Percentiles rank a stretch among this genome's conserved stretches.
These are phyloP conservation scores for Papilio polyxenes DNA, from an alignment of 1,140 invertebrate species.

Conservation along the genomic window DNA sequence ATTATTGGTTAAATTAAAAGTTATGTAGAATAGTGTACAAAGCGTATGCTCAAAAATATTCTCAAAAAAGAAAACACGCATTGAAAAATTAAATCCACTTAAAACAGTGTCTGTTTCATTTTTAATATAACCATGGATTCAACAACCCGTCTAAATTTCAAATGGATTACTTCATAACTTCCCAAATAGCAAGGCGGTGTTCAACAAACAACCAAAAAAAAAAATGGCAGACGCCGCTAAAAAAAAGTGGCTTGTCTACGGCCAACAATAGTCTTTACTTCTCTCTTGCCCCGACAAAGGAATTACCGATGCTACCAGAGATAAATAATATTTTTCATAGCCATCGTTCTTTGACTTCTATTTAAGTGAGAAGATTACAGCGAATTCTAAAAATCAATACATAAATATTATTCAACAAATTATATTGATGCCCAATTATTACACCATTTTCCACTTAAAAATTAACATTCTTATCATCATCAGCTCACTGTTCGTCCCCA, in stretches of 20 bases:
- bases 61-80: not conserved
- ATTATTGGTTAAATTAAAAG: too few relatives aligned
- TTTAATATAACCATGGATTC: not conserved
- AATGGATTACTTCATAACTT: slow-evolving; percentile 18
- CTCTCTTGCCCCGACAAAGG: slow-evolving; percentile 62
- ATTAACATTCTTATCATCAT: too few relatives aligned
- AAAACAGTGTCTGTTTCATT: not conserved
- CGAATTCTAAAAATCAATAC: slow-evolving; percentile 13
- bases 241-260: slow-evolving; percentile 64
- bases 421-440: too few relatives aligned
- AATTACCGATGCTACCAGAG: slow-evolving; percentile 63
- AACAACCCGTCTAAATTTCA: slow-evolving; percentile 20
- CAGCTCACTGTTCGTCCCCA: too few relatives aligned
- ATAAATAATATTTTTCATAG: slow-evolving; percentile 76
- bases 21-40: too few relatives aligned
- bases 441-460: too few relatives aligned
- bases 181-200: slow-evolving; percentile 40
- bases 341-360: slow-evolving; percentile 48
- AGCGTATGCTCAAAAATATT: not conserved
- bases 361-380: slow-evolving; percentile 35
- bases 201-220: slow-evolving; percentile 50
- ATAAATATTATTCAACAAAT: too few relatives aligned
- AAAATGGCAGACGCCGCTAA: slow-evolving; percentile 61
- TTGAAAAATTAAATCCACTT: not conserved
- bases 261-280: slow-evolving; percentile 60